Base-by-base conservation (phyloP, 2,888 invertebrate species). In the Glyphotaelius pellucidus region DNA sequence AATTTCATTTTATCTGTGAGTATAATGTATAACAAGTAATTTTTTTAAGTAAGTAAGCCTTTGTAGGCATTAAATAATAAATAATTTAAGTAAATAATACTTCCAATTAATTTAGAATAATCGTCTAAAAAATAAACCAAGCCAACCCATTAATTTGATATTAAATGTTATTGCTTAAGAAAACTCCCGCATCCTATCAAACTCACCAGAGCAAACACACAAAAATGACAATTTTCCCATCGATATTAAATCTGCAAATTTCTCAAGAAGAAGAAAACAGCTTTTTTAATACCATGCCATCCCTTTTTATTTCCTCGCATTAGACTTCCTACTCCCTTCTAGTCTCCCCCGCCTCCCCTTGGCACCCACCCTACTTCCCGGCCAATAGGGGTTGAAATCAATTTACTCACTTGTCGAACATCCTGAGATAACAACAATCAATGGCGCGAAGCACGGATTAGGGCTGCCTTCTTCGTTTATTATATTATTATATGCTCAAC, bases 351-450 rank as follows among this genome's bases (percentile, higher is more conserved):
- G 42, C 84, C 42, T 83, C 52, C 91, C 86, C 84, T 80, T 84
- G 25, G 35, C 42, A 83, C 35, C 81, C 88, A 80, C 91, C 87
- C 91, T 35, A 11, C 91, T 35, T n/a, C 89, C 89, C 80, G 81
- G 86, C 91, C 91, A 90, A 90, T 90, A 90, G 92, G 93, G 92
- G 92, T 90, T 91, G 92, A 92, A 93, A 93, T 92, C 93, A 93
- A 93, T 93, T 93, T 93, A 92, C 93, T 93, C 92, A 92, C 92
- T 93, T 93, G 93, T 93, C 93, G 92, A 92, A 92, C 93, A 92
- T 93, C 93, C 92, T 92, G 91, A 85, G 93, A 93, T 92, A 93
- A 93, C 93, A 93, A 93, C 93, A 93, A 93, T 93, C 93, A 92
- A 93, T 92, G 93, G 79, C 25, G 88, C 47, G 88, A 86, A 80